Base-by-base conservation (phyloP, 2,113 vertebrate genomes). In the Hippoglossus stenolepis region DNA sequence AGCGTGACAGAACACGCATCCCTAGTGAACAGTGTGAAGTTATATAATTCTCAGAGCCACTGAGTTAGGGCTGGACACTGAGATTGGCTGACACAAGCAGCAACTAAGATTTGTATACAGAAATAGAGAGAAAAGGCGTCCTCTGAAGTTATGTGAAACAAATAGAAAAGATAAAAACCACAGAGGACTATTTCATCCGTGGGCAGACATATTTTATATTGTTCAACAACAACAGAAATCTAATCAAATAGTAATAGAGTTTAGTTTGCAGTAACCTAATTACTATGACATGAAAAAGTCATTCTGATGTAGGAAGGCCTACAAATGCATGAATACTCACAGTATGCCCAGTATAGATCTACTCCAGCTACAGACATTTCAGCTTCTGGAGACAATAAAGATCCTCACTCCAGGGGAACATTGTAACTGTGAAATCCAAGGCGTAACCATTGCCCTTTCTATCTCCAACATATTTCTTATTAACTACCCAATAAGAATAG, bases 41-140 rank as follows among this genome's bases (percentile, higher is more conserved):
- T 93, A 92, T 89, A 90, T 92, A 94, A 94, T 84, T 84, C 79
- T 70, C 85, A 85, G 65, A 85, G 64, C 61, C 75, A 76, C 74
- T 14, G 79, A 80, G 61, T 70, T 76, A 66, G 79, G 73, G 73
- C 82, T 73, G 83, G 90, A 76, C 85, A 75, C 77, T 17, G 70
- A 84, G 76, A 87, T 70, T 84, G 85, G 75, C 90, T 86, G 87
- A 91, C 82, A 90, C 82, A 85, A 85, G 79, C 87, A 84, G 75
- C 70, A 84, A 70, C 75, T 53, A 54, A 65, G 49, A 85, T 72
- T 75, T 81, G 82, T 35, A 74, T 56, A 65, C 38, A 69, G 53
- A 70, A 74, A 85, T n/a, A 24, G 15, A 75, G 73, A 64, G 76
- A 18, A 80, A 70, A 26, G 58, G 23, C 49, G n/a, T 73, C 43